Evolutionary conservation across 2,113 vertebrate genomes (phyloP).

Genomic region (Antechinus stuartii): DNA sequence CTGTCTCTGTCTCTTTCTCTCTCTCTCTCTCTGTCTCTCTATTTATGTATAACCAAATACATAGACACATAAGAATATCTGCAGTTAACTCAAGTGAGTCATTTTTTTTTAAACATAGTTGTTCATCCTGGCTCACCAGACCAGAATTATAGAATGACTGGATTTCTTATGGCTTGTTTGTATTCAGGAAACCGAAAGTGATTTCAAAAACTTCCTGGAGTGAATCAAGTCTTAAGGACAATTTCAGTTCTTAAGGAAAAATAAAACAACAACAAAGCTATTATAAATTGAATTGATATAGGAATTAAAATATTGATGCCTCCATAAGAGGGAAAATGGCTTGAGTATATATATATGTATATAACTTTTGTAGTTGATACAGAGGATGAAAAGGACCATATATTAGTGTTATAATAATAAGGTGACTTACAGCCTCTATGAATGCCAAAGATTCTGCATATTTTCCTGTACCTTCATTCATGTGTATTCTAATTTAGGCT

Average conservation of each 20-base stretch:
- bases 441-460: not conserved
- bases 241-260: not conserved
- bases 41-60: too few species aligned
- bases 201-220: not conserved
- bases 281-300: not conserved
- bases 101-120: not conserved
- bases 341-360: not conserved
- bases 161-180: not conserved
- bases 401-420: not conserved
- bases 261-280: not conserved
- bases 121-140: not conserved
- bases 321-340: not conserved
- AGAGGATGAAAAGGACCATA: conserved; percentile 20
- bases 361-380: conserved; percentile 9
- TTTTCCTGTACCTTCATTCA: not conserved
- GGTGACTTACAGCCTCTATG: not conserved
- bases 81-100: not conserved
- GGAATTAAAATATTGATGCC: not conserved
- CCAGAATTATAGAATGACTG: not conserved
- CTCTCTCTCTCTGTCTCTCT: too few species aligned
- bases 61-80: not conserved
- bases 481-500: not conserved
- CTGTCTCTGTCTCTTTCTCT: too few species aligned
- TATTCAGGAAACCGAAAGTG: not conserved
- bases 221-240: too few species aligned